These are phyloP conservation scores for Pelobates fuscus DNA, from an alignment of 2,113 vertebrate species.

Conservation along the genomic window DNA sequence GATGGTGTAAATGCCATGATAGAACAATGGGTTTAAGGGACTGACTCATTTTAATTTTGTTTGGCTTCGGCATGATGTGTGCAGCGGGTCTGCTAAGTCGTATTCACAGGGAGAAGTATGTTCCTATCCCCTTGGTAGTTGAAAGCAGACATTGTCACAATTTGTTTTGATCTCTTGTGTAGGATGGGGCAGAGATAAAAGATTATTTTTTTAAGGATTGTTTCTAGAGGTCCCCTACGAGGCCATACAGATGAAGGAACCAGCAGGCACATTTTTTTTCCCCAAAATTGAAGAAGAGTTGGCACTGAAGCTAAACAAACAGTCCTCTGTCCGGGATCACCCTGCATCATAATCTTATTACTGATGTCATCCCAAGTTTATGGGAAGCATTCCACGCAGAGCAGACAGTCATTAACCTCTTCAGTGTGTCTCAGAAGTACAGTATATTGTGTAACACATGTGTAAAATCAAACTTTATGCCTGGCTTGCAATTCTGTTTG, in stretches of 20 bases:
- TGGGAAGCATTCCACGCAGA: background rate
- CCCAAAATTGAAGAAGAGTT: background rate
- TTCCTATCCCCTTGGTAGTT: background rate
- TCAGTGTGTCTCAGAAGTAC: background rate
- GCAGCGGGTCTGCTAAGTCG: background rate
- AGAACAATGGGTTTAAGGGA: background rate
- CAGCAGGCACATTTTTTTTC: background rate
- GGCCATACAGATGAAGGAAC: background rate
- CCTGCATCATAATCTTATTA: background rate
- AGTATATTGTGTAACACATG: background rate
- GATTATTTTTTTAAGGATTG: background rate
- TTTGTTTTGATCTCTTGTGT: slow-evolving; percentile 4
- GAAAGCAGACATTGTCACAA: background rate
- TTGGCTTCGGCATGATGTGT: background rate
- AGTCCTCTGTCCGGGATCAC: slow-evolving; percentile 2
- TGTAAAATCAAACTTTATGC: background rate
- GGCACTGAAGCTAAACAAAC: slow-evolving; percentile 17
- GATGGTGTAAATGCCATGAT: background rate
- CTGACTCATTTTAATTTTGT: background rate
- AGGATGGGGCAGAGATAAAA: background rate
- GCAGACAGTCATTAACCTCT: background rate
- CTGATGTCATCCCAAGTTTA: background rate
- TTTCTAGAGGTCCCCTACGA: slow-evolving; percentile 4
- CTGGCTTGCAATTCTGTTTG: background rate
- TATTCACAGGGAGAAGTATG: background rate